A percentile compares a stretch with the other conserved stretches of the same genome.
These are phyloP conservation scores for Limnephilus auricula DNA, from an alignment of 2,888 invertebrate species.

Conservation along the genomic window DNA sequence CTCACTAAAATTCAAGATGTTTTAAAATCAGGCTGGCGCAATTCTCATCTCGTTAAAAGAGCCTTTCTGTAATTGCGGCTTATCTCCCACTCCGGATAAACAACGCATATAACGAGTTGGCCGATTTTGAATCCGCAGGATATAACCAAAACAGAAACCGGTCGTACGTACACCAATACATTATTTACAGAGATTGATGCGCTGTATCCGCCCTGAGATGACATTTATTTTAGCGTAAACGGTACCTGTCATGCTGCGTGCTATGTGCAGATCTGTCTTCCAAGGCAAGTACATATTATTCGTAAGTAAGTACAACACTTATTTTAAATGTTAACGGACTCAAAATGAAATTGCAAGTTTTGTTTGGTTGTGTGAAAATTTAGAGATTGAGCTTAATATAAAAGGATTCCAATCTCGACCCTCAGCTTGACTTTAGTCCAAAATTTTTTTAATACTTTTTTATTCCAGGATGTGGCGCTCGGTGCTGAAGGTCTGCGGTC, in stretches of 20 bases:
- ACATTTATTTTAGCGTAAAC: not conserved
- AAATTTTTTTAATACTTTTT: no score
- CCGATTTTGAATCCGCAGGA: not conserved
- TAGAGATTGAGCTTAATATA: no score
- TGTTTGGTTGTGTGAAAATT: no score
- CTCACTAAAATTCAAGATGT: not conserved
- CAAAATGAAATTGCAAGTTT: no score
- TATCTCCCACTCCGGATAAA: not conserved
- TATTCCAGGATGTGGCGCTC: no score
- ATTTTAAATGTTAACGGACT: no score
- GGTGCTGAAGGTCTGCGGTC: no score
- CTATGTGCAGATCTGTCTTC: not conserved
- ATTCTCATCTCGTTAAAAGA: not conserved
- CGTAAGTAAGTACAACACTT: not conserved
- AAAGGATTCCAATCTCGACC: no score
- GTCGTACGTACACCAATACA: not conserved
- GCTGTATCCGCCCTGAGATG: not conserved
- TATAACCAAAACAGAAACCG: not conserved
- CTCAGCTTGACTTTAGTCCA: no score
- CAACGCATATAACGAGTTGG: not conserved
- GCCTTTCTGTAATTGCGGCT: not conserved
- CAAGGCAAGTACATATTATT: not conserved
- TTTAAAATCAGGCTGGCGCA: not conserved
- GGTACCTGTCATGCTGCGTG: not conserved
- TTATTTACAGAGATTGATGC: not conserved